Conservation (phyloP, 2,113 vertebrate genomes). For the Zosterops borbonicus region DNA sequence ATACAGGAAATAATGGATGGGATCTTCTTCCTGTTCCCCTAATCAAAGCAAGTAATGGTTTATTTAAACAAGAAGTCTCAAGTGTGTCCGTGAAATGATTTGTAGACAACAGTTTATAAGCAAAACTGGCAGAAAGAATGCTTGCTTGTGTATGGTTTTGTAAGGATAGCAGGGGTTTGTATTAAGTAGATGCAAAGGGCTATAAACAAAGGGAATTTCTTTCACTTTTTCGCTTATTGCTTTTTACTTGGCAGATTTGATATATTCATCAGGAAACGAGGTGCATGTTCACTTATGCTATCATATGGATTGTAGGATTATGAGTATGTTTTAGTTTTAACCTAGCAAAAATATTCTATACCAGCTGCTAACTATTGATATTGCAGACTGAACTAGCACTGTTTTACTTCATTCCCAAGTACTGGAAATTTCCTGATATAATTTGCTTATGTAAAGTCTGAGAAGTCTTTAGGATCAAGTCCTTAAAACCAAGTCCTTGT, state of each 20-base stretch:
- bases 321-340: not conserved
- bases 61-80: not conserved
- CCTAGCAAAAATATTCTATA: not conserved
- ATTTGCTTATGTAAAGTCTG: not conserved
- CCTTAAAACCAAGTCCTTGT: not conserved
- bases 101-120: not conserved
- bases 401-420: not conserved
- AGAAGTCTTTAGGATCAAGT: not conserved
- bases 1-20: not conserved
- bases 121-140: not conserved
- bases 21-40: not conserved
- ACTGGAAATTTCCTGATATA: not conserved
- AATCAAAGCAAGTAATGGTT: not conserved
- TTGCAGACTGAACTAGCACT: not conserved
- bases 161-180: not conserved
- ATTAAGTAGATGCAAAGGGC: not conserved
- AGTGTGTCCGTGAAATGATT: not conserved
- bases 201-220: not conserved
- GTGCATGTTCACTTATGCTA: not conserved
- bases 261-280: not conserved
- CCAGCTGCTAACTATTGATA: not conserved
- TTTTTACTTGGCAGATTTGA: not conserved
- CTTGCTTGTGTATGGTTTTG: not conserved
- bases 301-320: not conserved
- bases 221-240: not conserved